These are phyloP conservation scores for Drosophila yooni DNA, from an alignment of 2,888 invertebrate species.

Conservation along the genomic window DNA sequence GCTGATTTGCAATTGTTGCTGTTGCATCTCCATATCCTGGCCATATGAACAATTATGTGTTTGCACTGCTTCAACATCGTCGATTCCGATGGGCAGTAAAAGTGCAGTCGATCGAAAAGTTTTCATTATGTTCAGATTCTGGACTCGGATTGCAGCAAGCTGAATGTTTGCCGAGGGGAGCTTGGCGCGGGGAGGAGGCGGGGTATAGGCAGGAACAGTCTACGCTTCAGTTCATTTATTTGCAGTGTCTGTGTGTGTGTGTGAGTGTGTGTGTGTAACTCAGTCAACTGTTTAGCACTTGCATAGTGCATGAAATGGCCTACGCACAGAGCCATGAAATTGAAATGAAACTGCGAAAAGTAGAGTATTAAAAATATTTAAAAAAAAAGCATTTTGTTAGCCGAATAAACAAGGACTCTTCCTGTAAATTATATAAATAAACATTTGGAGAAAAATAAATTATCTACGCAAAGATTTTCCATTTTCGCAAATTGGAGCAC, in stretches of 20 bases:
- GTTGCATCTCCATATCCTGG: slow-evolving; percentile 61
- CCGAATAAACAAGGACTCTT: slow-evolving; percentile 4
- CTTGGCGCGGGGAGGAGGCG: background rate
- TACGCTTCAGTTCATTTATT: slow-evolving; percentile 76
- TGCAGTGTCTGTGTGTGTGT: slow-evolving; percentile 34
- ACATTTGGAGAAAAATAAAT: background rate
- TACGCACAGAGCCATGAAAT: slow-evolving; percentile 82
- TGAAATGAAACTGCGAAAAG: slow-evolving; percentile 65
- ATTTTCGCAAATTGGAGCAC: too few species aligned
- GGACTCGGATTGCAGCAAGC: slow-evolving; percentile 19
- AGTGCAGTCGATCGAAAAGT: slow-evolving; percentile 79
- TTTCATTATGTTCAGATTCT: slow-evolving; percentile 70
- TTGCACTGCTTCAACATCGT: slow-evolving; percentile 53
- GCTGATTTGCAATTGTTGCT: slow-evolving; percentile 30
- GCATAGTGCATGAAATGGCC: slow-evolving; percentile 65
- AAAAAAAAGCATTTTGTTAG: background rate
- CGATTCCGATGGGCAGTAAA: slow-evolving; percentile 53
- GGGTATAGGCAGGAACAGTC: slow-evolving; percentile 50
- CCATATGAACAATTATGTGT: slow-evolving; percentile 72
- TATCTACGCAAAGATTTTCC: too few species aligned
- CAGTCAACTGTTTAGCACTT: slow-evolving; percentile 79
- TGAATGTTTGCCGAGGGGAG: slow-evolving; percentile 1
- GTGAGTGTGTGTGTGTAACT: slow-evolving; percentile 51
- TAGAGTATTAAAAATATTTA: slow-evolving; percentile 22
- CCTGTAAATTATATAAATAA: background rate